phyloP scores from a whole-genome alignment of 2,888 invertebrate species.

The Abrostola tripartita region DNA sequence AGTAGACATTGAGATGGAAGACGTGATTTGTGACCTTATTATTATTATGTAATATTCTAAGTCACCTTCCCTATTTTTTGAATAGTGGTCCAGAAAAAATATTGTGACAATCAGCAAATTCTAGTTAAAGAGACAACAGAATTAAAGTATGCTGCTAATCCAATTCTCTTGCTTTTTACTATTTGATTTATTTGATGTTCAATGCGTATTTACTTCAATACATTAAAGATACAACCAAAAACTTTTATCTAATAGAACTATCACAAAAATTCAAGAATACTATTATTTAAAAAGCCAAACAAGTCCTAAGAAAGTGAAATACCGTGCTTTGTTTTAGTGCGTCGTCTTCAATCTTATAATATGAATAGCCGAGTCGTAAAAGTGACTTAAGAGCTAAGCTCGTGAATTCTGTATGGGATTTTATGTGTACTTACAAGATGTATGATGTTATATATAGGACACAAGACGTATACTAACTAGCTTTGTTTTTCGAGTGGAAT shows the following conservation, averaged over 20 bases:
- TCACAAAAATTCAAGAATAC: background rate
- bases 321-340: constrained; percentile 42
- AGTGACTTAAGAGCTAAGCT: constrained; percentile 46
- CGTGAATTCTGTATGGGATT: constrained; percentile 44
- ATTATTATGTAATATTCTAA: too few relatives aligned
- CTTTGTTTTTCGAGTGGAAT: too few relatives aligned
- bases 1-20: too few relatives aligned
- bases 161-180: too few relatives aligned
- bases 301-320: constrained; percentile 25
- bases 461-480: background rate
- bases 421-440: constrained; percentile 33
- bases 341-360: constrained; percentile 52
- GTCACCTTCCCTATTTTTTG: too few relatives aligned
- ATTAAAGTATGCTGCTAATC: too few relatives aligned
- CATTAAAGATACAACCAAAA: background rate
- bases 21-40: too few relatives aligned
- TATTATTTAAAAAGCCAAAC: constrained; percentile 15
- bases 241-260: background rate
- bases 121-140: too few relatives aligned
- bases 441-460: constrained; percentile 16
- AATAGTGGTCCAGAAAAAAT: too few relatives aligned
- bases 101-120: too few relatives aligned
- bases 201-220: too few relatives aligned
- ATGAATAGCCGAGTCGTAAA: constrained; percentile 52
- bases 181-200: too few relatives aligned